Conservation (phyloP, 2,888 invertebrate species). For the Eulithis prunata region DNA sequence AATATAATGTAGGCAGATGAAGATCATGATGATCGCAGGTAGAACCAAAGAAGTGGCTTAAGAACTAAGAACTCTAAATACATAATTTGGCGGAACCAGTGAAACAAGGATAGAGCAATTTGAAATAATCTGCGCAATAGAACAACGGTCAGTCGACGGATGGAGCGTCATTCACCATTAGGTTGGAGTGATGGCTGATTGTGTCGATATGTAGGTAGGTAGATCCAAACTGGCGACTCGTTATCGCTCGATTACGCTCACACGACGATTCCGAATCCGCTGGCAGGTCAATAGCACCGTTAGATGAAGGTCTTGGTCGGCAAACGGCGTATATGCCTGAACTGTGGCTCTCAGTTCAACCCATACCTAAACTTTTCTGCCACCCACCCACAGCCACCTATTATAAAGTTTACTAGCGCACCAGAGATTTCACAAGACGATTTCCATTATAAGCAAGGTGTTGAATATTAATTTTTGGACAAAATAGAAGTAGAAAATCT, state of each 20-base stretch:
- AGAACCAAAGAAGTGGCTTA: neutral
- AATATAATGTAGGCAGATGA: too few relatives aligned
- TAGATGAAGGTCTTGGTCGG: constrained; percentile 69
- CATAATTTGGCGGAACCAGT: constrained; percentile 7
- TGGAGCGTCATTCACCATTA: constrained; percentile 34
- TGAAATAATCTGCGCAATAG: constrained; percentile 53
- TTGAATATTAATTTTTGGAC: constrained; percentile 11
- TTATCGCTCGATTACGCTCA: constrained; percentile 52
- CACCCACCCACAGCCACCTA: constrained; percentile 43
- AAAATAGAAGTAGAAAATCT: too few relatives aligned
- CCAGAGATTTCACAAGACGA: constrained; percentile 2
- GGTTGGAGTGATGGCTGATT: constrained; percentile 15
- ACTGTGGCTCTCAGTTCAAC: constrained; percentile 40
- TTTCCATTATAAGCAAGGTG: neutral
- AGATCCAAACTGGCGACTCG: constrained; percentile 37
- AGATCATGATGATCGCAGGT: neutral
- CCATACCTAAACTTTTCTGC: constrained; percentile 44
- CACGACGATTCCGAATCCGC: constrained; percentile 30
- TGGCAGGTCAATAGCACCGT: constrained; percentile 69
- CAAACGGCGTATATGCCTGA: constrained; percentile 19
- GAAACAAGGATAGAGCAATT: constrained; percentile 49
- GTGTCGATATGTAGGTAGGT: constrained; percentile 38
- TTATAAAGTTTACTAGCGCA: constrained; percentile 13
- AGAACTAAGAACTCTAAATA: neutral
- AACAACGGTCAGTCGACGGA: constrained; percentile 29